Evolutionary conservation across 2,888 invertebrate genomes (phyloP), one percentile per base, ranked within the genome.

Genomic region (Camptogramma bilineatum): DNA sequence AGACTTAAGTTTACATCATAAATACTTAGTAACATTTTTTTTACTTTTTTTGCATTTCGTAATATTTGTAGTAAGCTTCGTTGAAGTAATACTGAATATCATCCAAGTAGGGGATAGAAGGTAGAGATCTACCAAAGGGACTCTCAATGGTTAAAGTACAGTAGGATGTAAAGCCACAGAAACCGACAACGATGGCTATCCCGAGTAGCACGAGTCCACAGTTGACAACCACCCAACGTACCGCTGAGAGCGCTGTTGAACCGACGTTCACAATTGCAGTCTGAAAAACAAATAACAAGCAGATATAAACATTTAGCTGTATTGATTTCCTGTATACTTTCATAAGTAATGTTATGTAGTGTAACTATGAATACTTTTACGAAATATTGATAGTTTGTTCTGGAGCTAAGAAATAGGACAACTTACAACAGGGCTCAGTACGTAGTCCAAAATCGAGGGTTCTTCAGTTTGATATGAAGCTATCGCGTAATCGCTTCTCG

Each of bases 151-250:
- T 84, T 47, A 94, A 85, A 10, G 87, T 90, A 76, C 95, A 95
- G 69, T 94, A 77, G 0, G 94, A 90, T 0, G 95, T 94, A 48
- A 94, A 82, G 0, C 91, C 90, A 77, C 95, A 95, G n/a, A 95
- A 78, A 2, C 91, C 87, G 0, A 93, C 85, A 1, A 92, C 93
- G 19, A 94, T 81, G n/a, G 89, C 77, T 16, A 89, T 89, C 8
- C 79, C 77, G 0, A 78, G 65, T 3, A 75, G 21, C 5, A 78
- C 62, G 52, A 76, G 57, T 17, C 69, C 53, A 76, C 81, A 58
- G 13, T 90, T 91, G 13, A 85, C 80, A 4, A 90, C 47, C 4
- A 92, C 64, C 77, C 87, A 87, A n/a, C 86, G 74, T 5, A 84
- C 87, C 1, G 86, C 74, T 16, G 73, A 73, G 10, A 78, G 34